A percentile compares a stretch with the other conserved stretches of the same genome.
Conservation (phyloP, 23 tunicate species). For the Styela clava region DNA sequence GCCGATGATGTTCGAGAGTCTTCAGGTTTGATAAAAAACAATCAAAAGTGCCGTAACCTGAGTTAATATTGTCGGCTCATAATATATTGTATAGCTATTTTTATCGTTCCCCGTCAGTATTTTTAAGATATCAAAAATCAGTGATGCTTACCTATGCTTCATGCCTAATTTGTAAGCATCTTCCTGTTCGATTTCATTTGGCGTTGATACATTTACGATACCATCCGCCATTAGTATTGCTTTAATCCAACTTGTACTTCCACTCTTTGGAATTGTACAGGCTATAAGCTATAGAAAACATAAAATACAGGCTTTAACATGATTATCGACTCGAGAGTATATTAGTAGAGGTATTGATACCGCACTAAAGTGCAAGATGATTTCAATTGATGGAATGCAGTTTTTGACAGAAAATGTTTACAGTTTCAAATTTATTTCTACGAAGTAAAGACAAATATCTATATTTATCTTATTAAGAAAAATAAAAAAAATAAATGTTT, state of each 20-base stretch:
- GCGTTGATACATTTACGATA: background rate
- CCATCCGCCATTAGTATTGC: background rate
- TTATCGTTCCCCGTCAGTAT: background rate
- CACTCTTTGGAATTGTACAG: background rate
- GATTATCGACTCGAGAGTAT: background rate
- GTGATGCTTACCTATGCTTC: background rate
- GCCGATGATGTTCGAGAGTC: background rate
- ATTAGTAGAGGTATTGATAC: background rate
- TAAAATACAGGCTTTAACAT: background rate
- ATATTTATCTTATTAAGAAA: too few relatives aligned
- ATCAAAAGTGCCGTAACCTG: too few relatives aligned
- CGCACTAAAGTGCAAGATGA: background rate
- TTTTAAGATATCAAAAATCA: background rate
- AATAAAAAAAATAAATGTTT: too few relatives aligned
- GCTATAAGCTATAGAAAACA: background rate
- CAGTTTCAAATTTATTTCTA: too few relatives aligned
- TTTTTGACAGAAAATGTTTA: too few relatives aligned
- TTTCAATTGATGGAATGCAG: background rate
- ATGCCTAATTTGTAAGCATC: background rate
- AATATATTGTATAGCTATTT: too few relatives aligned
- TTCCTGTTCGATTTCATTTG: background rate
- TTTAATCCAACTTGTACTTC: background rate
- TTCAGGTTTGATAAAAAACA: too few relatives aligned
- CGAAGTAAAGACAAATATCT: background rate
- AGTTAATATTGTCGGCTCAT: too few relatives aligned